Evolutionary conservation across 2,888 invertebrate genomes (phyloP).

Genomic region (Taphrorychus bicolor): DNA sequence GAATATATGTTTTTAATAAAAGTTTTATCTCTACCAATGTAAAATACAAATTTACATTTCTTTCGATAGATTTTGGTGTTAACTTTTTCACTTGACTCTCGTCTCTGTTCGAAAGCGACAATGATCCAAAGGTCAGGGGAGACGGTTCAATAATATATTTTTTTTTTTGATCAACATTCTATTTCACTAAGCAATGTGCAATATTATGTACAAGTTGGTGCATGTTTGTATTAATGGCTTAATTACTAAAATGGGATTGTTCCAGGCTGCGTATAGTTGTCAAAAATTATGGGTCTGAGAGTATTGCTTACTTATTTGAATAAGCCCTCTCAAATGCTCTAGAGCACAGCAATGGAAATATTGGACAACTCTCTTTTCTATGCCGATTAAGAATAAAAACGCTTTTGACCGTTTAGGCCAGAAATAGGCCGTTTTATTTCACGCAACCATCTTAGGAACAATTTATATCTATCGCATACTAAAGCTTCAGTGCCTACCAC

Average conservation of each 20-base stretch:
- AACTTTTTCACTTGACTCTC: constrained; percentile 29
- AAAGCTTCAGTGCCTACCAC: no score
- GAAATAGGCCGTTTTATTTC: background rate
- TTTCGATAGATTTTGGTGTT: constrained; percentile 56
- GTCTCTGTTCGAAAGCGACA: background rate
- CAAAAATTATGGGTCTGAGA: background rate
- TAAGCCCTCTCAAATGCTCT: no score
- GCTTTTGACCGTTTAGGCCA: background rate
- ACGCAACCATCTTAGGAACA: background rate
- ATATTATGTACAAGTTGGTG: constrained; percentile 24
- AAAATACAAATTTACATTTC: constrained; percentile 55
- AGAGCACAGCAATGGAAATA: no score
- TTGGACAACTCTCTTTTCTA: background rate
- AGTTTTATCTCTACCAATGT: constrained; percentile 44
- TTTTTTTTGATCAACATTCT: no score
- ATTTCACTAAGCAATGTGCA: constrained; percentile 22
- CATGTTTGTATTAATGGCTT: constrained; percentile 30
- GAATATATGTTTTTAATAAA: constrained; percentile 47
- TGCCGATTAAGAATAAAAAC: background rate
- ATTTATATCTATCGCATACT: no score
- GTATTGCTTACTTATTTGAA: background rate
- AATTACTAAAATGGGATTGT: constrained; percentile 51
- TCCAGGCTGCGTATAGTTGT: constrained; percentile 50
- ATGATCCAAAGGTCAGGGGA: constrained; percentile 13
- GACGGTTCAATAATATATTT: no score